These are phyloP conservation scores for Hiodon tergisus DNA, from an alignment of 2,113 vertebrate species.

Conservation along the genomic window DNA sequence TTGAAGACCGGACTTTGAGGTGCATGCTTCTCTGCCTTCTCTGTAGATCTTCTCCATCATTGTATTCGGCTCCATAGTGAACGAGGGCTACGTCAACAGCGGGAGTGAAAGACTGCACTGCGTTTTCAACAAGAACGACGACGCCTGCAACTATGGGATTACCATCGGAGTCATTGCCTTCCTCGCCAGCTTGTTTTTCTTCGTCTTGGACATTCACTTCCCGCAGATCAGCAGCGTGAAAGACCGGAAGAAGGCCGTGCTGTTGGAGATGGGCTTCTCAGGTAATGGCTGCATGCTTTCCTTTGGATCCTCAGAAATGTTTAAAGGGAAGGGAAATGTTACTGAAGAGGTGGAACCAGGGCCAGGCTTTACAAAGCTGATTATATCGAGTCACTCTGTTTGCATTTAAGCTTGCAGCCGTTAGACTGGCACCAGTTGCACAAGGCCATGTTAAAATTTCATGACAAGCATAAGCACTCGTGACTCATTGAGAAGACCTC, in stretches of 20 bases:
- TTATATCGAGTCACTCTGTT: no score
- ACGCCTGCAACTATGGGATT: conserved; percentile 87
- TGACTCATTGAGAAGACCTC: no score
- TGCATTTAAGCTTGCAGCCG: no score
- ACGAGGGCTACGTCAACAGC: conserved; percentile 90
- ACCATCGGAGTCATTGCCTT: conserved; percentile 83
- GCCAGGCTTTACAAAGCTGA: no score
- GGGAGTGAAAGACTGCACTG: conserved; percentile 76
- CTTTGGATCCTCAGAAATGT: neutral
- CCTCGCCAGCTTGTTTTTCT: conserved; percentile 79
- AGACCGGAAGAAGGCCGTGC: conserved; percentile 77
- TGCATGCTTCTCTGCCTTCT: conserved; percentile 4
- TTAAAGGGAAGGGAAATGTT: no score
- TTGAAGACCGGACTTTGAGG: neutral
- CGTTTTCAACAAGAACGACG: conserved; percentile 85
- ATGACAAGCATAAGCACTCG: no score
- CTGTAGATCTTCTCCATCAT: conserved; percentile 90
- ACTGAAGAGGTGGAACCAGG: no score
- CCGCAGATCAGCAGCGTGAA: conserved; percentile 91
- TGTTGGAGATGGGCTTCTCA: conserved; percentile 87
- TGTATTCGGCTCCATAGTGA: conserved; percentile 89
- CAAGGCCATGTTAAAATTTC: no score
- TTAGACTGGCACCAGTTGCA: no score
- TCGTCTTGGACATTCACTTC: conserved; percentile 83
- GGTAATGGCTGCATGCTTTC: conserved; percentile 54